Evolutionary conservation across 2,113 vertebrate genomes (phyloP).

Genomic region (Percopsis transmontana): DNA sequence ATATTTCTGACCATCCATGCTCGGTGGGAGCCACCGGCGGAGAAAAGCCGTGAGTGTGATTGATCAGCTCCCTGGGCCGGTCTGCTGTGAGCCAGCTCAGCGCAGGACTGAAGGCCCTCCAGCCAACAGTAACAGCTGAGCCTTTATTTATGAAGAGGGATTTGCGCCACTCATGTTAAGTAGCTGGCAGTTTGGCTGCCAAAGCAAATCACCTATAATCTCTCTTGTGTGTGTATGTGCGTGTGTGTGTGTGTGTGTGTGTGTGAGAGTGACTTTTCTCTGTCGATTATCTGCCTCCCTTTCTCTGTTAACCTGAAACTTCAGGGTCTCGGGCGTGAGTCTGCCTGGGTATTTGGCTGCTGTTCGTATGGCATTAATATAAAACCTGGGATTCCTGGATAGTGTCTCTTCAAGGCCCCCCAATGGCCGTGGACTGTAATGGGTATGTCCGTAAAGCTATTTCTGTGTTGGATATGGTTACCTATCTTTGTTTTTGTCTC

Average conservation of each 20-base stretch:
- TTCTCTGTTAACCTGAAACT: constrained; percentile 21
- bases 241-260: too few relatives aligned
- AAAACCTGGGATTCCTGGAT: constrained; percentile 1
- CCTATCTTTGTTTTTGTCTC: too few relatives aligned
- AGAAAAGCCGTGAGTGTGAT: constrained; percentile 35
- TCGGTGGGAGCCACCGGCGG: constrained; percentile 34
- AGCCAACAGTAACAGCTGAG: constrained; percentile 64
- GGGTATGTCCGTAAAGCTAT: too few relatives aligned
- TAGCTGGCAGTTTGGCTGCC: constrained; percentile 46
- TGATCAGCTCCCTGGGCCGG: constrained; percentile 51
- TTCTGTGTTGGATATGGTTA: too few relatives aligned
- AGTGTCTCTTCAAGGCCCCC: too few relatives aligned
- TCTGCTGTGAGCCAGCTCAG: constrained; percentile 39
- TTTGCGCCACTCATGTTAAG: constrained; percentile 61
- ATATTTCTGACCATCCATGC: not conserved
- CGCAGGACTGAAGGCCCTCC: constrained; percentile 21
- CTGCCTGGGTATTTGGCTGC: constrained; percentile 25
- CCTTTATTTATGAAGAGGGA: constrained; percentile 61
- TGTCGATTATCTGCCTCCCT: not conserved
- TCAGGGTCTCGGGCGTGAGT: constrained; percentile 15
- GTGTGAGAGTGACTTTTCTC: not conserved
- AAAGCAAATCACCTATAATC: constrained; percentile 54
- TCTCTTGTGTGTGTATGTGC: not conserved
- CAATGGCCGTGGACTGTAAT: too few relatives aligned
- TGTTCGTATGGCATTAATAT: constrained; percentile 21